Evolutionary conservation across 2,888 invertebrate species (phyloP), one percentile per base, ranked within the genome.

Genomic region (Drosophila monieri): DNA sequence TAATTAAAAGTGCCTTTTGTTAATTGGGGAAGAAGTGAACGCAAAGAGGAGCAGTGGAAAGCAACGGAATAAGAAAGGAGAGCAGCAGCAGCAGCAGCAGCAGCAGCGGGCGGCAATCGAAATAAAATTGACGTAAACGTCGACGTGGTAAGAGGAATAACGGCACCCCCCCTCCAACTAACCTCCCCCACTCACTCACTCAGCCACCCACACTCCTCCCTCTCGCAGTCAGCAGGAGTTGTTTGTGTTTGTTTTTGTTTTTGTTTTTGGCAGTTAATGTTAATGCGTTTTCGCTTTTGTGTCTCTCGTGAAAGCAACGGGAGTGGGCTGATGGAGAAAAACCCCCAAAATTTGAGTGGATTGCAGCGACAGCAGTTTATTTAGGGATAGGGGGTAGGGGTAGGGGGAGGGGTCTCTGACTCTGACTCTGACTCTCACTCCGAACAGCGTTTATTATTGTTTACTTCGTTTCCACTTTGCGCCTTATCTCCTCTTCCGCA

Each of bases 1-100:
- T 81, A 81, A 81, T 81, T 78, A 81, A 81, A 85, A 81, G 85
- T 83, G 83, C 85, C 83, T 78, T 83, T 81, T 74, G 46, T 85
- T 80, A 83, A 83, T 83, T 85, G 74, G 18, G 69, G 73, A 76
- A 76, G 58, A 64, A 59, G 73, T 54, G 52, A 66, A 65, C 32
- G 61, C 32, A 60, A 18, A 64, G 47, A 35, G 73, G 51, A 32
- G 30, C 56, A 44, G n/a, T 15, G 44, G 9, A 52, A 25, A 59
- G 14, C 46, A 18, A 52, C 46, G 47, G 23, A 51, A 25, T 35
- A 35, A 41, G 55, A 37, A 12, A 44, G 27, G 46, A 48, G 25
- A 43, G 14, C 35, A 23, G 54, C 32, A 32, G 14, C 32, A 23
- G 54, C n/a, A 43, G 14, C 35, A 23, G 54, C 32, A 32, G 14